Conservation (phyloP, 2,797 vertebrate species). For the Nannoperca obscura region DNA sequence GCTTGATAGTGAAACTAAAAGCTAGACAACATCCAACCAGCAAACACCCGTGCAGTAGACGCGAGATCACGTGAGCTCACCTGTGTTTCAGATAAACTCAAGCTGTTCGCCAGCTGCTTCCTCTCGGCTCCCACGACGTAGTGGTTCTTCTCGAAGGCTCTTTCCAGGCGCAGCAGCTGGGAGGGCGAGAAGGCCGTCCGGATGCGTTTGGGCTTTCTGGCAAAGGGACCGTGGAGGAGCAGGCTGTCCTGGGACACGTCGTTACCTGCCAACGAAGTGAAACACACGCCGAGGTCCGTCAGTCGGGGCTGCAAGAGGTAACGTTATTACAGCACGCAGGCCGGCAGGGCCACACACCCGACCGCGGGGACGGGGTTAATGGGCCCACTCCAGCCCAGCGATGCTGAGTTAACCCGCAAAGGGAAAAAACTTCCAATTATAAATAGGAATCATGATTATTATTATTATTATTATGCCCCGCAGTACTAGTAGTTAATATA, state of each 20-base stretch:
- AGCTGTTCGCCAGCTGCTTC: constrained; percentile 95
- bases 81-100: constrained; percentile 97
- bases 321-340: background rate
- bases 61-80: constrained; percentile 48
- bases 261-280: constrained; percentile 80
- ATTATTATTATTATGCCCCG: background rate
- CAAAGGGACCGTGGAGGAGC: constrained; percentile 96
- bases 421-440: background rate
- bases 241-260: constrained; percentile 95
- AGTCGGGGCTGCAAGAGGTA: background rate
- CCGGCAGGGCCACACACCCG: too few relatives aligned
- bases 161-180: constrained; percentile 94
- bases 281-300: background rate
- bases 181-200: constrained; percentile 97
- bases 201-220: constrained; percentile 97
- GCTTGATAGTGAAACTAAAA: background rate
- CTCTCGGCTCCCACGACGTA: constrained; percentile 97
- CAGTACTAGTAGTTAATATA: background rate
- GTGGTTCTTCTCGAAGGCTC: constrained; percentile 99
- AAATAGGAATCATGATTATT: background rate
- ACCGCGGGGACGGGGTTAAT: background rate
- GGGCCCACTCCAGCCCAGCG: background rate
- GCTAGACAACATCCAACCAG: too few relatives aligned
- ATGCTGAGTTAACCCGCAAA: background rate
- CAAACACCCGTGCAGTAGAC: background rate